Percentiles rank a stretch among this genome's conserved stretches.
These are phyloP conservation scores for Holcopasites calliopsidis DNA, from an alignment of 1,140 invertebrate genomes.

Conservation along the genomic window DNA sequence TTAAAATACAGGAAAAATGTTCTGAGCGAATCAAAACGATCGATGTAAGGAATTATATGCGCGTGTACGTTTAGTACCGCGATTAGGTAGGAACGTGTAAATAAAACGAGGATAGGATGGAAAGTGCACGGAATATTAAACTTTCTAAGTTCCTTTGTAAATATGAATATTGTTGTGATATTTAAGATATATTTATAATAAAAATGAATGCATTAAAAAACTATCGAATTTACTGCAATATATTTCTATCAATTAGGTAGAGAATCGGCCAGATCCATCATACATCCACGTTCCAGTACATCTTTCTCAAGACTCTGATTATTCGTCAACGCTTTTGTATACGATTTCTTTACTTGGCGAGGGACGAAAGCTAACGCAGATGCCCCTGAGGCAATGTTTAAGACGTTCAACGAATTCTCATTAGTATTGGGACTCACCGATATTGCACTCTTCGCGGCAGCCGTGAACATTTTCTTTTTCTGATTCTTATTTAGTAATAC, in stretches of 20 bases:
- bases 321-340: constrained; percentile 65
- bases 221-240: constrained; percentile 14
- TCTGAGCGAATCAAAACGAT: not conserved
- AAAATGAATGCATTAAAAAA: constrained; percentile 4
- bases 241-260: constrained; percentile 53
- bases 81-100: not conserved
- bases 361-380: constrained; percentile 71
- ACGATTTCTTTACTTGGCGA: constrained; percentile 72
- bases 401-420: not conserved
- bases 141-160: constrained; percentile 17
- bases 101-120: constrained; percentile 7
- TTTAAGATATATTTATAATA: constrained; percentile 63
- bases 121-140: not conserved
- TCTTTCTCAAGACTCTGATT: constrained; percentile 59
- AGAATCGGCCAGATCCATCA: constrained; percentile 72
- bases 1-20: not conserved
- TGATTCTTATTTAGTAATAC: constrained; percentile 63
- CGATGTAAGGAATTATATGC: not conserved
- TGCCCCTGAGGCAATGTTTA: not conserved
- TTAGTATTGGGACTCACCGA: not conserved
- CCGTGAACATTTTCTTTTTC: constrained; percentile 64
- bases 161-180: constrained; percentile 61
- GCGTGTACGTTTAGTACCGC: not conserved
- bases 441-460: not conserved
- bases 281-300: constrained; percentile 65